phyloP scores from a whole-genome alignment of 2,113 vertebrate genomes.

The Tetraodon nigroviridis region DNA sequence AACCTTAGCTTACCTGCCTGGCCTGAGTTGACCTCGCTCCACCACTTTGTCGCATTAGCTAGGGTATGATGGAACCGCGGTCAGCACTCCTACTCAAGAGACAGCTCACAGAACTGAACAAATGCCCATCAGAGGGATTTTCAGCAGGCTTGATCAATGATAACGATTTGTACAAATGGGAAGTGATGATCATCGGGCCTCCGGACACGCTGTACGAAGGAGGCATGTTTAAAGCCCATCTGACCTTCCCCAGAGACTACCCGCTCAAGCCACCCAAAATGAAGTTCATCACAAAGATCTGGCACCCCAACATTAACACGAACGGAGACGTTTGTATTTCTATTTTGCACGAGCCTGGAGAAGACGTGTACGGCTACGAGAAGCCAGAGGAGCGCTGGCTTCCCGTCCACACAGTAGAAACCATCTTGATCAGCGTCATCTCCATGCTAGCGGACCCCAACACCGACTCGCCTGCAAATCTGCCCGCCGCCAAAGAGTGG shows the following conservation, averaged over 20 bases:
- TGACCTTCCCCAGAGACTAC: constrained; percentile 99
- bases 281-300: constrained; percentile 99
- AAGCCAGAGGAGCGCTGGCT: constrained; percentile 99
- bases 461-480: constrained; percentile 96
- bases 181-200: constrained; percentile 98
- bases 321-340: constrained; percentile 99
- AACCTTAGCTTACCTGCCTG: no score
- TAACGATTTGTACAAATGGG: constrained; percentile 98
- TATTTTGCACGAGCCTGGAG: constrained; percentile 97
- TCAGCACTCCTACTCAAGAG: constrained; percentile 92
- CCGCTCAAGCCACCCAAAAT: constrained; percentile 99
- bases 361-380: constrained; percentile 98
- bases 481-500: constrained; percentile 99
- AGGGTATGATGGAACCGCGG: constrained; percentile 91
- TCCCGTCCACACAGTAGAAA: constrained; percentile 98
- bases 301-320: constrained; percentile 99
- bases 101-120: constrained; percentile 99
- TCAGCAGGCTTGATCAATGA: constrained; percentile 99
- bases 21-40: constrained; percentile 4
- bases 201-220: constrained; percentile 98
- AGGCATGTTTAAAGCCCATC: constrained; percentile 99
- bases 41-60: constrained; percentile 25
- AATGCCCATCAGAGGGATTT: constrained; percentile 99
- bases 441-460: constrained; percentile 99
- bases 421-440: constrained; percentile 99